These are phyloP conservation scores for Napeogenes inachia DNA, from an alignment of 2,888 invertebrate genomes.

Conservation along the genomic window DNA sequence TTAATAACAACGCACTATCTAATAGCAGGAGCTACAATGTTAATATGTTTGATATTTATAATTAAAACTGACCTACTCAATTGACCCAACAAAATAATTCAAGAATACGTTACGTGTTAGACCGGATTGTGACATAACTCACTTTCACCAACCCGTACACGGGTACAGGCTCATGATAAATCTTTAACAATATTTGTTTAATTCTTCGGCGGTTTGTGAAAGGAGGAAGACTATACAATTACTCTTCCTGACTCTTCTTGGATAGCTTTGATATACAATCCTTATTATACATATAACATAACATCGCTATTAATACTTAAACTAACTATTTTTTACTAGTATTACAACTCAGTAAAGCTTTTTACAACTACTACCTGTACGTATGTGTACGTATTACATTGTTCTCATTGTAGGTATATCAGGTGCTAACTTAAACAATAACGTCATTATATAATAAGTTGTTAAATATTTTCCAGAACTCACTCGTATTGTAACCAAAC, in stretches of 20 bases:
- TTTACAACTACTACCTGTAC: too few species aligned
- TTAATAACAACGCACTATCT: background rate
- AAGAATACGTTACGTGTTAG: slow-evolving; percentile 5
- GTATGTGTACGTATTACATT: too few species aligned
- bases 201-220: slow-evolving; percentile 22
- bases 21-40: too few species aligned
- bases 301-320: background rate
- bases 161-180: background rate
- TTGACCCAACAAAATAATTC: slow-evolving; percentile 1
- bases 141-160: slow-evolving; percentile 51
- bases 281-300: background rate
- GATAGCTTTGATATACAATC: background rate
- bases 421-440: too few species aligned
- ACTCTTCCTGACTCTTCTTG: slow-evolving; percentile 7
- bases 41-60: background rate
- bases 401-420: too few species aligned
- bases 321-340: background rate
- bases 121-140: slow-evolving; percentile 46
- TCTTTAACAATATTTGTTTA: slow-evolving; percentile 26
- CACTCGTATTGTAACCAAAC: background rate
- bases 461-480: background rate
- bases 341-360: background rate
- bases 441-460: background rate
- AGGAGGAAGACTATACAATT: slow-evolving; percentile 27
- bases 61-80: background rate